Evolutionary conservation across 2,888 invertebrate species (phyloP).

Genomic region (Norana najaformis): DNA sequence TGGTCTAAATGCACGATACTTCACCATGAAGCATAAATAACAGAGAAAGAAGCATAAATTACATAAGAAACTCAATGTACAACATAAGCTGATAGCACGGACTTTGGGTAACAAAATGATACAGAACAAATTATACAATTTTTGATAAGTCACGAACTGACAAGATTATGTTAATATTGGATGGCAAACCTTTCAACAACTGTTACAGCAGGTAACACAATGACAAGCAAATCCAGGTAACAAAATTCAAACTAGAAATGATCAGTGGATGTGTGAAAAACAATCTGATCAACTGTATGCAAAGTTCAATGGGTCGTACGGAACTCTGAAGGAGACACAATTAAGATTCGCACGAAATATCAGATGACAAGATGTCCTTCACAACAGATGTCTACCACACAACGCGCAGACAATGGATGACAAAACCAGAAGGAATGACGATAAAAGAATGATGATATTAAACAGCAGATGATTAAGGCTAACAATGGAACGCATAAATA

Average conservation of each 20-base stretch:
- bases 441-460: conserved; percentile 13
- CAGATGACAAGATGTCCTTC: too few species aligned
- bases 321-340: not conserved
- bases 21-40: conserved; percentile 13
- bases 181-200: too few species aligned
- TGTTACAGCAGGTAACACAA: not conserved
- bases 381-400: not conserved
- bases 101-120: conserved; percentile 13
- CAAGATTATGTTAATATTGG: not conserved
- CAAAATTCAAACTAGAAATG: not conserved
- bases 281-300: not conserved
- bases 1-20: conserved; percentile 2
- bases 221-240: not conserved
- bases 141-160: conserved; percentile 8
- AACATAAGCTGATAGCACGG: not conserved
- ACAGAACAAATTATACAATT: not conserved
- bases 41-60: conserved; percentile 1
- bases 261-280: not conserved
- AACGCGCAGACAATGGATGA: not conserved
- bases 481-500: conserved; percentile 2
- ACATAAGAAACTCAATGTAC: not conserved
- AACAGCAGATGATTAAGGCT: conserved; percentile 5
- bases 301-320: too few species aligned
- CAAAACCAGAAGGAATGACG: conserved; percentile 3
- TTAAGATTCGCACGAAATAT: not conserved